Evolutionary conservation across 2,888 invertebrate species (phyloP), one percentile per base, ranked within the genome.

Genomic region (Galerucella pusilla): DNA sequence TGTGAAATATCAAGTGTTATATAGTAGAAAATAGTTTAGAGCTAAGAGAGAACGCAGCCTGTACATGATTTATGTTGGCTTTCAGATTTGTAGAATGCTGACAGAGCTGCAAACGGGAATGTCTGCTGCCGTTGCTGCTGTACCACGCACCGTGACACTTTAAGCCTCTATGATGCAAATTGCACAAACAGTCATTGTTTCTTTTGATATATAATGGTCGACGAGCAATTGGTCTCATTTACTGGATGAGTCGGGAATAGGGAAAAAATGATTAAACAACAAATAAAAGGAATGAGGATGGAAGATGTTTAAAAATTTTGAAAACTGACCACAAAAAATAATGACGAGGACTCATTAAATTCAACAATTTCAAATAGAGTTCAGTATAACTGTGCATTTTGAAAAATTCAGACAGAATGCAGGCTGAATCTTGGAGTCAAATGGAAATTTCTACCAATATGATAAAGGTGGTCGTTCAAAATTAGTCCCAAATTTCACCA

Each of bases 1-100:
- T 46, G 59, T 61, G 49, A 73, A 60, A 73, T 72, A 16, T 67
- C 67, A 68, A 69, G 64, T 57, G 68, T 65, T 63, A 69, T 69
- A 69, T 59, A 57, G 68, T 61, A 61, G 42, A 46, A 69, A 59
- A 74, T 69, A 20, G 35, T 49, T 60, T 60, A 57, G 45, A 59
- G 70, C 49, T 60, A 69, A 72, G 49, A 66, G 74, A 65, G 70
- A 60, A 70, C 35, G 20, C 74, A 74, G 70, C 66, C 66, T 74
- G 74, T 74, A 74, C 71, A 74, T 71, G 74, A 74, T 74, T 74
- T 71, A 74, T 74, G 71, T 74, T 42, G 42, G 73, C 52, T 71
- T 74, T 67, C 63, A 71, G 71, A 74, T 74, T 74, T 67, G 28
- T 67, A 74, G 71, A 71, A 74, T 71, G 70, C 71, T 74, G 74